A percentile compares a stretch with the other conserved stretches of the same genome.
These are phyloP conservation scores for Pachypanchax playfairii DNA, from an alignment of 2,113 vertebrate genomes.

Conservation along the genomic window DNA sequence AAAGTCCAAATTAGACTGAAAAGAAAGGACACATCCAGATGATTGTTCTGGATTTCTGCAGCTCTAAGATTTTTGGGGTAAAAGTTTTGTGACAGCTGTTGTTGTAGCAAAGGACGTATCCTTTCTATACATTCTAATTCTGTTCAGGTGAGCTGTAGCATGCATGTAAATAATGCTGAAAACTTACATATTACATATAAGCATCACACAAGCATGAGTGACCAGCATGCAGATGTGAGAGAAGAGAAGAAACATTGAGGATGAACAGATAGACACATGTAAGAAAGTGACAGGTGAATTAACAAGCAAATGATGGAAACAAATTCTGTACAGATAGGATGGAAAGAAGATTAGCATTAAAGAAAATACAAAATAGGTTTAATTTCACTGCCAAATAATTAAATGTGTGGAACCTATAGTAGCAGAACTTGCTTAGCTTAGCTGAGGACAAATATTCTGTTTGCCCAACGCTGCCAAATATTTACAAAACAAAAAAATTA, in stretches of 20 bases:
- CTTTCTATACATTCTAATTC: constrained; percentile 36
- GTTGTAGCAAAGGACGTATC: constrained; percentile 21
- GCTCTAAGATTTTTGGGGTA: neutral
- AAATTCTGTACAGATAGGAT: no score
- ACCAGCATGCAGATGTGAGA: constrained; percentile 51
- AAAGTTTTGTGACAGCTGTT: neutral
- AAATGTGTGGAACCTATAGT: no score
- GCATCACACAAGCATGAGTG: constrained; percentile 29
- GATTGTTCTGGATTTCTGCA: neutral
- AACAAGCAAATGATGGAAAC: no score
- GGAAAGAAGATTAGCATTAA: no score
- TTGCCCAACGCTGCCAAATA: no score
- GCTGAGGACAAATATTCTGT: no score
- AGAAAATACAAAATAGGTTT: no score
- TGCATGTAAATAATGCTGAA: constrained; percentile 41
- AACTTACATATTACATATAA: constrained; percentile 29
- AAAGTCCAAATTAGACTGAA: constrained; percentile 42
- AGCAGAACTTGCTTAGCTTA: no score
- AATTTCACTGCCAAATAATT: no score
- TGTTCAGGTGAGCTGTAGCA: constrained; percentile 23
- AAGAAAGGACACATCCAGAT: constrained; percentile 41
- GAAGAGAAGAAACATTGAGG: neutral
- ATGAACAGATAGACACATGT: neutral
- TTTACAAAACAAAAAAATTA: no score
- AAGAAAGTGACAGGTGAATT: no score